Percentiles rank a stretch among this genome's conserved stretches.
Conservation (phyloP, 2,888 invertebrate genomes). For the Coremacera marginata region DNA sequence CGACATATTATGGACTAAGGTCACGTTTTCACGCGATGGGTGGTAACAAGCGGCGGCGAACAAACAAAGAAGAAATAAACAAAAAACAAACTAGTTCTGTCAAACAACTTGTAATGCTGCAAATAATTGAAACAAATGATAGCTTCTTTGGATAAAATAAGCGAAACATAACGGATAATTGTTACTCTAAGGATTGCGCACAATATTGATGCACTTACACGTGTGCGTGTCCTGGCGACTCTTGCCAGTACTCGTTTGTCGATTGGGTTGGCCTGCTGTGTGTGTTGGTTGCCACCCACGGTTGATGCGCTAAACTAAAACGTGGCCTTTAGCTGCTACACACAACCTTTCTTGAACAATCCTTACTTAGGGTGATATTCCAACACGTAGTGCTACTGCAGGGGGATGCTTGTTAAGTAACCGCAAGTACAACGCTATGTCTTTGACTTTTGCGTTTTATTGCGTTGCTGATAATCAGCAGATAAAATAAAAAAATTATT, state of each 20-base stretch:
- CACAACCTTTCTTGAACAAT: neutral
- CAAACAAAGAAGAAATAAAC: neutral
- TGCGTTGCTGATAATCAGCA: neutral
- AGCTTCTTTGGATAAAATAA: neutral
- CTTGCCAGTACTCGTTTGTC: neutral
- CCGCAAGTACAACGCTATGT: conserved; percentile 7
- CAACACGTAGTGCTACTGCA: neutral
- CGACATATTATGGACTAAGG: conserved; percentile 37
- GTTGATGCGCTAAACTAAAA: neutral
- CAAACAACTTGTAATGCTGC: neutral
- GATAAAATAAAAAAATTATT: neutral
- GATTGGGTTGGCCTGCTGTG: neutral
- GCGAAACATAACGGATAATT: conserved; percentile 28
- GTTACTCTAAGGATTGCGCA: conserved; percentile 32
- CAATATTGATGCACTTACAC: conserved; percentile 37
- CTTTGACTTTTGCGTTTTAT: conserved; percentile 31
- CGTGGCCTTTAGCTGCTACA: conserved; percentile 1
- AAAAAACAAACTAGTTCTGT: neutral
- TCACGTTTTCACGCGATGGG: conserved; percentile 49
- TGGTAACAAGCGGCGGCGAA: conserved; percentile 38
- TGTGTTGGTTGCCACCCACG: conserved; percentile 10
- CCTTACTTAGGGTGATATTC: neutral
- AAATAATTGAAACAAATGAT: conserved; percentile 26
- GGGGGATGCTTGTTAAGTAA: neutral
- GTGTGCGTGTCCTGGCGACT: conserved; percentile 12